Base-by-base conservation (phyloP, 2,797 vertebrate genomes). In the Notolabrus celidotus region DNA sequence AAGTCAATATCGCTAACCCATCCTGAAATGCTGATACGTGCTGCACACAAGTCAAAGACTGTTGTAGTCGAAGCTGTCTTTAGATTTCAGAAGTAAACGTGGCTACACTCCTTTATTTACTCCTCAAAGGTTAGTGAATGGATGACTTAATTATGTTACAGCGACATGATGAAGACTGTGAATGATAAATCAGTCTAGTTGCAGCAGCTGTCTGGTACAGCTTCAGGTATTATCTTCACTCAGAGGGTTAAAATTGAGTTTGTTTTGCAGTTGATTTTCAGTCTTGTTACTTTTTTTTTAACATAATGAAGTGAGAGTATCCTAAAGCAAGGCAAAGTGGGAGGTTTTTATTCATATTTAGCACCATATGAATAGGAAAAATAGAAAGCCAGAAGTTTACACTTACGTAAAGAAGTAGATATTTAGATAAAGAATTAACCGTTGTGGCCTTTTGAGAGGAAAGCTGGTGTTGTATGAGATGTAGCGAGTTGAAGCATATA, bases 181-280 rank as follows among this genome's bases (percentile, higher is more conserved):
- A 49, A 72, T 52, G 51, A 68, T 51, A 53, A 57, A 50, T 42
- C 31, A 55, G 19, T 77, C 45, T 3, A 9, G 50, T 79, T 71
- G 64, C 71, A 88, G 71, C 65, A 61, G 92, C 93, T 94, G 93
- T 93, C 93, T 93, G 93, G 92, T 60, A 95, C 93, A 94, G 92
- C 91, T 68, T 38, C 43, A 66, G n/a, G 61, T 74, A 52, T 77
- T 54, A 38, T 33, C 25, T 12, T 63, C 29, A 67, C 62, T 43
- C 62, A 57, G 38, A 72, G 27, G 43, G 4, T 64, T 38, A 54
- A 52, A 63, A 72, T 50, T 10, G 31, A 55, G 58, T 42, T 12
- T 69, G 58, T 43, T 9, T 43, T 52, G 22, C 14, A 71, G 17
- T 25, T 63, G 15, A 55, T 71, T 17, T 82, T 64, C 49, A 58